phyloP scores from a whole-genome alignment of 2,113 vertebrate species.

The Engraulis encrasicolus region DNA sequence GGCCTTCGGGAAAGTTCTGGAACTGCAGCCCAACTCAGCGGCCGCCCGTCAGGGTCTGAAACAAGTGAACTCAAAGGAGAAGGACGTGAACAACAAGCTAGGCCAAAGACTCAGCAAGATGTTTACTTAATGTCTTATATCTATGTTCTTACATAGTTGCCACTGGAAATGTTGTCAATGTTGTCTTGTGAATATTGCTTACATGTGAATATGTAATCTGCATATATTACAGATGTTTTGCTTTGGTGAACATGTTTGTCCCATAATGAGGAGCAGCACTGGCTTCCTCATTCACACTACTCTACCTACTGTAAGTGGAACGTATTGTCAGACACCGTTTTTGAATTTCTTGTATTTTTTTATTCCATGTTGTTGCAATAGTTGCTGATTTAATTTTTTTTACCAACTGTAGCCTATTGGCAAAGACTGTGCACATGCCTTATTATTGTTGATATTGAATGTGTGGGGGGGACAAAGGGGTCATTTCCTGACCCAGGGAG shows the following conservation, averaged over 20 bases:
- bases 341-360: background rate
- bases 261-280: background rate
- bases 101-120: conserved; percentile 86
- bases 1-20: conserved; percentile 79
- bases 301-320: background rate
- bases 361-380: too few relatives aligned
- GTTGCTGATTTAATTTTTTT: too few relatives aligned
- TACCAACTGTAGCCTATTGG: background rate
- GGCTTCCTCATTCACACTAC: background rate
- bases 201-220: background rate
- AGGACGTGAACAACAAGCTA: conserved; percentile 74
- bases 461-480: too few relatives aligned
- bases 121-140: conserved; percentile 64
- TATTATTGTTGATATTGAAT: background rate
- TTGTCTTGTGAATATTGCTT: background rate
- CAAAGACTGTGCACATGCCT: background rate
- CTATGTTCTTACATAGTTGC: background rate
- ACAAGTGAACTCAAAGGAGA: conserved; percentile 73
- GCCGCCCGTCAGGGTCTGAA: conserved; percentile 80
- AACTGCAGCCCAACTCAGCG: conserved; percentile 79
- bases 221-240: background rate
- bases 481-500: too few relatives aligned
- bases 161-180: background rate
- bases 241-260: background rate
- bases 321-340: background rate